A percentile compares a stretch with the other conserved stretches of the same genome.
Conservation (phyloP, 1,140 invertebrate genomes). For the Cydia fagiglandana region DNA sequence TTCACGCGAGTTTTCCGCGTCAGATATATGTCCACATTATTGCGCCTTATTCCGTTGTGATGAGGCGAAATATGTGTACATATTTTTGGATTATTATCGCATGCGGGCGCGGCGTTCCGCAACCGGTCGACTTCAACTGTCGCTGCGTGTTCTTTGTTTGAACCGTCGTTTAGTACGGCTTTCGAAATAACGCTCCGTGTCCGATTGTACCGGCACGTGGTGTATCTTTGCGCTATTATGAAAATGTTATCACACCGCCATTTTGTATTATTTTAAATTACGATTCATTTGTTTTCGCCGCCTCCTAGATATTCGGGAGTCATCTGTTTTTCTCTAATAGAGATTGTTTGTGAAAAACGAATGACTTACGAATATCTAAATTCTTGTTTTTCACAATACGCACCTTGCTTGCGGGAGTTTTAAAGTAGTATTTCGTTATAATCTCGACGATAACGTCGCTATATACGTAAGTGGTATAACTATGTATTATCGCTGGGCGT, state of each 20-base stretch:
- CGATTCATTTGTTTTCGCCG: conserved; percentile 29
- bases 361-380: too few relatives aligned
- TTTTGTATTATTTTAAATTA: conserved; percentile 47
- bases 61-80: background rate
- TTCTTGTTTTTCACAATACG: conserved; percentile 5
- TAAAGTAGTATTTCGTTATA: conserved; percentile 30
- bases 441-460: conserved; percentile 20
- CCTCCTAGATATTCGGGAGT: background rate
- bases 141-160: conserved; percentile 70
- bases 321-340: background rate
- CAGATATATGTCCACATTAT: background rate
- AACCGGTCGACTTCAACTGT: conserved; percentile 57
- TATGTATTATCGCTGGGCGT: conserved; percentile 29
- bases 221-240: conserved; percentile 41
- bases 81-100: conserved; percentile 53
- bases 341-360: background rate
- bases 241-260: conserved; percentile 48
- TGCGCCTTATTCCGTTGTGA: conserved; percentile 3
- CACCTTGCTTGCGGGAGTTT: conserved; percentile 4
- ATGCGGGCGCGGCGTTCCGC: conserved; percentile 43
- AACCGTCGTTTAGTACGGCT: conserved; percentile 47
- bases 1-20: conserved; percentile 41
- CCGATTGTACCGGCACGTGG: conserved; percentile 52
- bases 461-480: conserved; percentile 17
- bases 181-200: conserved; percentile 62